Evolutionary conservation across 92 coral and sea anemone genomes (phyloP), one percentile per base, ranked within the genome.

Genomic region (Anthopleura xanthogrammica): DNA sequence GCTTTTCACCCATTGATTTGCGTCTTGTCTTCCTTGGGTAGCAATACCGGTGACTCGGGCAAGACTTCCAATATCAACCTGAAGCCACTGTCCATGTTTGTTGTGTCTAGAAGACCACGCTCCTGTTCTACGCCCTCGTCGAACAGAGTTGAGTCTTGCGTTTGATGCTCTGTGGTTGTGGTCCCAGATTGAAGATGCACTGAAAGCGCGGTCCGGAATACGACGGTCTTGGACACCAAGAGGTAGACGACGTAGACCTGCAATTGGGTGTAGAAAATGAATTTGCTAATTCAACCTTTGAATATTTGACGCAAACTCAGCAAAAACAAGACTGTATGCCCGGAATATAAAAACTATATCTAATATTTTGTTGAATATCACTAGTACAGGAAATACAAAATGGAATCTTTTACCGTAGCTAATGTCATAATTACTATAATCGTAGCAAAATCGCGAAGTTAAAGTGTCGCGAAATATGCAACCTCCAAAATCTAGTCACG

Each of bases 61-160:
- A 82, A 83, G 83, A 12, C 91, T 80, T 70, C 88, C 86, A 57
- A 95, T 86, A 81, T 89, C 82, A 43, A 95, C 90, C 86, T 91
- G 93, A 17, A 95, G 23, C 91, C 94, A 95, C 83, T 92, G 95
- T 20, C 76, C 81, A 40, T 90, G 85, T 72, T 83, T 85, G 85
- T 86, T 90, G 72, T 77, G 86, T 77, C 90, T 91, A 9, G 90
- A 83, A 36, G 88, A 88, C 95, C 95, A 92, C 58, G 90, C 95
- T 19, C 95, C 95, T 23, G 93, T 85, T 68, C 36, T 29, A 29
- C 91, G 88, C 55, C 95, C 91, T 55, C 89, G 85, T 24, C 93
- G 91, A 12, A 78, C 82, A 77, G 66, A 74, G 85, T 92, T 87
- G 22, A 92, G 96, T 20, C 96, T 83, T 50, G 86, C 89, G 42